phyloP scores from a whole-genome alignment of 2,797 vertebrate species.

The Clarias fuscus region DNA sequence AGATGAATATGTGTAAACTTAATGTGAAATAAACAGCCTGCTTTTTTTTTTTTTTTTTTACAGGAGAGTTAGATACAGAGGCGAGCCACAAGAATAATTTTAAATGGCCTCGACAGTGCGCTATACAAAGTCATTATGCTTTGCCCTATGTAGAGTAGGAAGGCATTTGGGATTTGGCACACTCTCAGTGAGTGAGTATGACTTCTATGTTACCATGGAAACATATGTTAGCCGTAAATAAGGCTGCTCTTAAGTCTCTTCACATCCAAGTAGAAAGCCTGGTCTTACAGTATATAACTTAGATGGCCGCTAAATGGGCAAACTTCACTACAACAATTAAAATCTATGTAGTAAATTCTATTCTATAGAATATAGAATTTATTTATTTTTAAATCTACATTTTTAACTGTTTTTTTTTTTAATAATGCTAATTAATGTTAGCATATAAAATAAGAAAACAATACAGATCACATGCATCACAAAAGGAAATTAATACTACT shows the following conservation, averaged over 20 bases:
- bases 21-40: neutral
- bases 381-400: no score
- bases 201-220: neutral
- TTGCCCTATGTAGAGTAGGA: neutral
- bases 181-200: neutral
- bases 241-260: neutral
- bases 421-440: constrained; percentile 46
- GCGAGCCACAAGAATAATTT: neutral
- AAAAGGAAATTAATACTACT: constrained; percentile 41
- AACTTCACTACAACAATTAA: neutral
- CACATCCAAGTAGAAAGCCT: neutral
- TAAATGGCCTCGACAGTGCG: neutral
- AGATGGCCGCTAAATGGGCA: neutral
- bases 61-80: neutral
- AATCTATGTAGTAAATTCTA: constrained; percentile 40
- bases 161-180: constrained; percentile 11
- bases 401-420: no score
- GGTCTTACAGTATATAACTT: constrained; percentile 14
- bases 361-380: constrained; percentile 4
- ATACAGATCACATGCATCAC: constrained; percentile 36
- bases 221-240: constrained; percentile 17
- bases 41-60: neutral
- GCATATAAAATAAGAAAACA: constrained; percentile 46
- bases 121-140: constrained; percentile 2
- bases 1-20: neutral